Percentiles rank a stretch among this genome's conserved stretches.
phyloP scores from a whole-genome alignment of 2,797 vertebrate species.

The Galaxias olidus region DNA sequence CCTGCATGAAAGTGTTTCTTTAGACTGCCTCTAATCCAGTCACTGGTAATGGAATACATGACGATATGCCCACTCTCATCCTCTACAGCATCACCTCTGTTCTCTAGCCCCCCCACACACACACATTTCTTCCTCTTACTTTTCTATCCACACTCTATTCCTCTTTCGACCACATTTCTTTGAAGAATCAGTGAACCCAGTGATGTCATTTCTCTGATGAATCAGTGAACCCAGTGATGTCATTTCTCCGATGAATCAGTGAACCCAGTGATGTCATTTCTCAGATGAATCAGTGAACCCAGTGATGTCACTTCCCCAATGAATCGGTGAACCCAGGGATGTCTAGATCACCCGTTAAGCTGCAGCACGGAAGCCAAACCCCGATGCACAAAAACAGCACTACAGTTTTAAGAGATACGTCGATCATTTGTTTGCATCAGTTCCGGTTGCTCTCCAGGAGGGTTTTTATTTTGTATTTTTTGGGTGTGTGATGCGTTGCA shows the following conservation, averaged over 20 bases:
- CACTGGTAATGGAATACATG: slow-evolving; percentile 34
- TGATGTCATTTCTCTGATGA: not conserved
- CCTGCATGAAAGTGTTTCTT: slow-evolving; percentile 6
- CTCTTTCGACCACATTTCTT: not conserved
- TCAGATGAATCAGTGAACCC: no score
- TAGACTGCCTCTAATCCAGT: slow-evolving; percentile 43
- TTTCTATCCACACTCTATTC: not conserved
- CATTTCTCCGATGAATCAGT: not conserved
- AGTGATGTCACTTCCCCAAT: no score
- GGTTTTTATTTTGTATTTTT: not conserved
- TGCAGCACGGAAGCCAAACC: not conserved
- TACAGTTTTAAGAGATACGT: not conserved
- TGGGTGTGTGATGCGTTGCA: slow-evolving; percentile 44
- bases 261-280: no score
- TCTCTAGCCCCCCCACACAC: not conserved
- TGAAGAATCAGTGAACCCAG: no score
- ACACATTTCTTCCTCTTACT: not conserved
- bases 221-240: not conserved
- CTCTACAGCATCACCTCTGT: slow-evolving; percentile 6
- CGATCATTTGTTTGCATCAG: not conserved
- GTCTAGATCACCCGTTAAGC: slow-evolving; percentile 1
- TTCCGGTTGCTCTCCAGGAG: no score
- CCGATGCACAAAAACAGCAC: not conserved
- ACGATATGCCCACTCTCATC: no score
- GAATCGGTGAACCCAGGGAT: no score